These are phyloP conservation scores for Oreohelix idahoensis DNA, from an alignment of 1,140 invertebrate species.

Conservation along the genomic window DNA sequence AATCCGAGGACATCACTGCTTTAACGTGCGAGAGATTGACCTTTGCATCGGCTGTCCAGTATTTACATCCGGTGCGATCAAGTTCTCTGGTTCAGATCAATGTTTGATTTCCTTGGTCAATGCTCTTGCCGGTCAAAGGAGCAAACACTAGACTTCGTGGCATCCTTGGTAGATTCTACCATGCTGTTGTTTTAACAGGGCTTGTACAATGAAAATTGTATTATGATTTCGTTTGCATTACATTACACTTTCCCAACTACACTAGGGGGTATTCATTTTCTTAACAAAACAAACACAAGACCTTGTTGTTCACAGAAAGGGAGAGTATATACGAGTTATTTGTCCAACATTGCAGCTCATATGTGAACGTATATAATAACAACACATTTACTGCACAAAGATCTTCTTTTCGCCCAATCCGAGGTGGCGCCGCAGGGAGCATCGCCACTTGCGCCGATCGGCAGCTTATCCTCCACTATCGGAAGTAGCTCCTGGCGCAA, in stretches of 20 bases:
- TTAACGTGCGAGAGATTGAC: background rate
- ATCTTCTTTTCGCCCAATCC: too few species aligned
- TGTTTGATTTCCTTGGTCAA: background rate
- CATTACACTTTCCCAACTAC: background rate
- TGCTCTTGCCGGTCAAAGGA: background rate
- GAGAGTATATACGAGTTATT: too few species aligned
- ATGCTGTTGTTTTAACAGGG: background rate
- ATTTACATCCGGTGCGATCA: background rate
- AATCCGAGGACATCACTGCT: background rate
- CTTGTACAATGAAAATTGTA: background rate
- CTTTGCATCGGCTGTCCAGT: background rate
- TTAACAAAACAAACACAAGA: too few species aligned
- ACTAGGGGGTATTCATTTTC: background rate
- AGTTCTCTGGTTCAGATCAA: background rate
- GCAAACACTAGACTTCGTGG: background rate
- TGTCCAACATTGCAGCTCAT: too few species aligned
- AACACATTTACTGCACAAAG: too few species aligned
- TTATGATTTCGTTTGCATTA: background rate
- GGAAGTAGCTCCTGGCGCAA: too few species aligned
- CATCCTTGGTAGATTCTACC: background rate
- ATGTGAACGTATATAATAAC: too few species aligned
- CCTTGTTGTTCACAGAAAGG: too few species aligned
- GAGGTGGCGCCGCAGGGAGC: too few species aligned
- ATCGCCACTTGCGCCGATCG: too few species aligned
- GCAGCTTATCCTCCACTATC: too few species aligned